Evolutionary conservation across 2,888 invertebrate species (phyloP).

Genomic region (Furcula furcula): DNA sequence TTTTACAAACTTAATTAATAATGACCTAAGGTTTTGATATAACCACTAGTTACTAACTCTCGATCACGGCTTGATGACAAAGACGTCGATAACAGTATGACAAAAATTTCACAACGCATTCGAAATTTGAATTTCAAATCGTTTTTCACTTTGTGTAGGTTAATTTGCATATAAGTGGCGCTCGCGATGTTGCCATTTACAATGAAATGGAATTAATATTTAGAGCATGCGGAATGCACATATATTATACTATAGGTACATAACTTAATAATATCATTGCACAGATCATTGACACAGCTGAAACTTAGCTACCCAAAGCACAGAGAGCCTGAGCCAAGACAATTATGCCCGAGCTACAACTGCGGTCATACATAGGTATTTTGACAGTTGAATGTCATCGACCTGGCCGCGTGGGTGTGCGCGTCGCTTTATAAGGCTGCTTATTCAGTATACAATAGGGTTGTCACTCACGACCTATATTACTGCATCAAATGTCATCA

Average conservation of each 20-base stretch:
- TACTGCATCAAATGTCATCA: neutral
- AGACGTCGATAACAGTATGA: neutral
- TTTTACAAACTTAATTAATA: no score
- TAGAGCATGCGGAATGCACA: conserved; percentile 16
- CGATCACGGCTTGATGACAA: no score
- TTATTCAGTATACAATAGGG: conserved; percentile 10
- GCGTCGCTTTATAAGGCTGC: conserved; percentile 12
- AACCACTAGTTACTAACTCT: no score
- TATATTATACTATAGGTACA: no score
- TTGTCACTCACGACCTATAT: neutral
- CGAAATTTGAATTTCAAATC: conserved; percentile 15
- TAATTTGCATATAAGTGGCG: conserved; percentile 30
- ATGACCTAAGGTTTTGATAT: no score
- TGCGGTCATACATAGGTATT: no score
- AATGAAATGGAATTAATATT: conserved; percentile 27
- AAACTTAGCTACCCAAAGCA: no score
- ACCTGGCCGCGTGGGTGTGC: conserved; percentile 28
- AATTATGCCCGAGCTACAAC: no score
- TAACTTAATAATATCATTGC: no score
- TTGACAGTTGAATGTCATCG: conserved; percentile 31
- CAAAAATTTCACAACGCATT: conserved; percentile 23
- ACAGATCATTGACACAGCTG: no score
- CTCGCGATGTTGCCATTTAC: conserved; percentile 11
- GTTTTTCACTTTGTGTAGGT: conserved; percentile 16
- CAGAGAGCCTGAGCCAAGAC: no score